phyloP scores from a whole-genome alignment of 2,113 vertebrate species.

The Muntiacus muntjak region DNA sequence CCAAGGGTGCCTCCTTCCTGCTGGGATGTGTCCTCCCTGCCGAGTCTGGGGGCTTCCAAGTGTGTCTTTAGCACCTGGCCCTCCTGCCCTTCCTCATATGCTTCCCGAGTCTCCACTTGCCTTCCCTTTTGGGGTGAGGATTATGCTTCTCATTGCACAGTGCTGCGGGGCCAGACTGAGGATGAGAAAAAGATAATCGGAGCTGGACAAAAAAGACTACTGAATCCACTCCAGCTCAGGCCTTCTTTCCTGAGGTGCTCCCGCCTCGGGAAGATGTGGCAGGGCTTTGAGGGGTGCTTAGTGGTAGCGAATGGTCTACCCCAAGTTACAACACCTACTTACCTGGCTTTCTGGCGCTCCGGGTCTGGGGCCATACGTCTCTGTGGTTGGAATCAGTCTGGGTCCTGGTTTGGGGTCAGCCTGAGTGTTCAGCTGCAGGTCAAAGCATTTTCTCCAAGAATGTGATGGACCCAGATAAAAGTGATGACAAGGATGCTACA shows the following conservation, averaged over 20 bases:
- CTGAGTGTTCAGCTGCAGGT: not conserved
- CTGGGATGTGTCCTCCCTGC: not conserved
- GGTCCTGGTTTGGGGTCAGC: not conserved
- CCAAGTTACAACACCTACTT: not conserved
- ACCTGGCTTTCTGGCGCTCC: not conserved
- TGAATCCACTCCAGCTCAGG: not conserved
- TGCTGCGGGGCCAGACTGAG: not conserved
- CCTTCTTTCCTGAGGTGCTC: not conserved
- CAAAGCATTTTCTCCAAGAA: not conserved
- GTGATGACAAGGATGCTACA: too few species aligned
- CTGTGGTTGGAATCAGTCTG: not conserved
- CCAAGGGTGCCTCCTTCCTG: not conserved
- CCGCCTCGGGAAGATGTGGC: rapidly evolving
- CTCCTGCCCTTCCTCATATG: not conserved
- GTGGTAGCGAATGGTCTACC: not conserved
- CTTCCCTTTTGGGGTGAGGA: rapidly evolving
- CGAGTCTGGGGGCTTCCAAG: not conserved
- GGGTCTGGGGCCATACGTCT: not conserved
- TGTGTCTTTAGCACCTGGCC: not conserved
- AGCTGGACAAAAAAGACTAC: not conserved
- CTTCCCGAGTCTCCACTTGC: not conserved
- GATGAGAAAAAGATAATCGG: not conserved
- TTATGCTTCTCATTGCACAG: rapidly evolving
- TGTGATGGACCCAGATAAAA: not conserved
- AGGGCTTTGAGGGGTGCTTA: not conserved